A percentile compares a stretch with the other conserved stretches of the same genome.
Evolutionary conservation across 2,888 invertebrate genomes (phyloP).

Genomic region (Rotaria magnacalcarata): DNA sequence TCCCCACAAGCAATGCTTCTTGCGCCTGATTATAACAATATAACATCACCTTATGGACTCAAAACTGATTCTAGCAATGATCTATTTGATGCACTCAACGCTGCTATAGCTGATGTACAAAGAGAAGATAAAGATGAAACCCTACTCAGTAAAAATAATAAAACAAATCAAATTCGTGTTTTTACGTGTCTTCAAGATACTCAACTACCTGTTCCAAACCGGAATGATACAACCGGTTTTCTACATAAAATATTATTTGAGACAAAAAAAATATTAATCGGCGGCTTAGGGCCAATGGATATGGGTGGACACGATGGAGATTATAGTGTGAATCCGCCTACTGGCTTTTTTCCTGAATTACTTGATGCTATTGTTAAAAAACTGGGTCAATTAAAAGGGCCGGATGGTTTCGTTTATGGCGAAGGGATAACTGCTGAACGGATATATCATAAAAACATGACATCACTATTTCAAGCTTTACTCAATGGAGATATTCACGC

Average conservation of each 20-base stretch:
- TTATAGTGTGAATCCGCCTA: constrained; percentile 29
- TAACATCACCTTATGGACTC: constrained; percentile 8
- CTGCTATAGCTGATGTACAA: constrained; percentile 39
- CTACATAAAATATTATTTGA: constrained; percentile 37
- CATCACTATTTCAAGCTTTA: constrained; percentile 36
- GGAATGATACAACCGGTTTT: constrained; percentile 22
- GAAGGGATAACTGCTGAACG: background rate
- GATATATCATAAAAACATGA: background rate
- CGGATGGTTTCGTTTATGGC: constrained; percentile 38
- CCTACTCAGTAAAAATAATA: constrained; percentile 15
- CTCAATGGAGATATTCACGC: constrained; percentile 41
- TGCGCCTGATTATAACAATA: constrained; percentile 35
- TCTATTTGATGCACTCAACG: constrained; percentile 40
- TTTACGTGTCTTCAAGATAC: constrained; percentile 41
- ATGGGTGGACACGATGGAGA: constrained; percentile 43
- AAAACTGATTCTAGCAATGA: constrained; percentile 13
- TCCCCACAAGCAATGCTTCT: constrained; percentile 42
- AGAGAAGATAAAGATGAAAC: constrained; percentile 31
- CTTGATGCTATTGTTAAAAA: constrained; percentile 38
- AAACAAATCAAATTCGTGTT: constrained; percentile 34
- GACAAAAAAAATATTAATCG: constrained; percentile 17
- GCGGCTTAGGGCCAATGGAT: constrained; percentile 34
- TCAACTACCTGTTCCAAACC: constrained; percentile 37
- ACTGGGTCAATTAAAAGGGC: constrained; percentile 36
- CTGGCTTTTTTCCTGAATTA: constrained; percentile 41